Conservation (phyloP, 1,140 invertebrate genomes). For the Lordiphosa mommai region DNA sequence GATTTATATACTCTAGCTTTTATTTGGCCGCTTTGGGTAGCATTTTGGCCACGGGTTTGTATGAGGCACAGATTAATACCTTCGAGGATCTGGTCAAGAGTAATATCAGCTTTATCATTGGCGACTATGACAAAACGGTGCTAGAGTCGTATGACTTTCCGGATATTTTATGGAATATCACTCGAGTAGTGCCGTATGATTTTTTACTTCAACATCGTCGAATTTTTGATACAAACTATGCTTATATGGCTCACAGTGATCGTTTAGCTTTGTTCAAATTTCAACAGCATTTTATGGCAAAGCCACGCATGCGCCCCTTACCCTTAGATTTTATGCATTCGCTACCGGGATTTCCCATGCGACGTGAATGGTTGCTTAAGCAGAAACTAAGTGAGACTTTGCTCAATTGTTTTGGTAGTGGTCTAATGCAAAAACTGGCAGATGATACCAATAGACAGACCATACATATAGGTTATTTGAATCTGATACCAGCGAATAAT, state of each 20-base stretch:
- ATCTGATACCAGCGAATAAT: constrained; percentile 19
- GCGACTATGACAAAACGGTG: constrained; percentile 31
- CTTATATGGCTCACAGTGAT: constrained; percentile 36
- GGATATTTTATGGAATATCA: constrained; percentile 24
- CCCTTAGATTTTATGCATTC: constrained; percentile 30
- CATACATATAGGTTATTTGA: constrained; percentile 28
- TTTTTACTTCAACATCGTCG: constrained; percentile 25
- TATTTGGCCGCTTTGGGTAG: constrained; percentile 38
- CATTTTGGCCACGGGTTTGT: constrained; percentile 38
- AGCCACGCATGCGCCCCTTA: constrained; percentile 28
- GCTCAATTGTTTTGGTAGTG: constrained; percentile 38
- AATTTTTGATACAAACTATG: constrained; percentile 31
- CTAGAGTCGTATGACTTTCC: constrained; percentile 25
- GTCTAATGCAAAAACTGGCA: constrained; percentile 32
- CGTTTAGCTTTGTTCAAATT: constrained; percentile 29
- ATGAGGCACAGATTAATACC: constrained; percentile 31
- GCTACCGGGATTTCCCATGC: constrained; percentile 44
- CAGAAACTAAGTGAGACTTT: constrained; percentile 35
- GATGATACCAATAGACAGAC: constrained; percentile 29
- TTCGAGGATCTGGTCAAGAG: constrained; percentile 31
- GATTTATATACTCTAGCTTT: constrained; percentile 36
- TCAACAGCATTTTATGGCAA: constrained; percentile 37
- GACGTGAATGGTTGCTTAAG: constrained; percentile 36
- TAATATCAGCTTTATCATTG: constrained; percentile 33
- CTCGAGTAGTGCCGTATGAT: constrained; percentile 20